These are phyloP conservation scores for Microchirus variegatus DNA, from an alignment of 2,797 vertebrate genomes.

Conservation along the genomic window DNA sequence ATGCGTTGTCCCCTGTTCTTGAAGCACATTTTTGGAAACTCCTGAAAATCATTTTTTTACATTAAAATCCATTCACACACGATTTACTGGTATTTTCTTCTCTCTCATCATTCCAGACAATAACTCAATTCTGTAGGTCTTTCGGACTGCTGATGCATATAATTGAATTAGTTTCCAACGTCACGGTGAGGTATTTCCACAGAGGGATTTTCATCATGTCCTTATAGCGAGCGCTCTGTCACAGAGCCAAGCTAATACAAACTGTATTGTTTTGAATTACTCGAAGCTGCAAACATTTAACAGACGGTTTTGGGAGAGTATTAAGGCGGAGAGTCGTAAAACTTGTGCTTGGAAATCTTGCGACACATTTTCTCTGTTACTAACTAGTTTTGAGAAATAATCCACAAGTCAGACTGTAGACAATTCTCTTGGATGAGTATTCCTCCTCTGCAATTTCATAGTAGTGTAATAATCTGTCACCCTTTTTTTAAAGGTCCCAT, in stretches of 20 bases:
- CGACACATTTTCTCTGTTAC: constrained; percentile 13
- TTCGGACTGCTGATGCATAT: constrained; percentile 75
- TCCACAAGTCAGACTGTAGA: background rate
- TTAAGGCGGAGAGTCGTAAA: constrained; percentile 25
- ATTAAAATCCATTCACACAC: constrained; percentile 65
- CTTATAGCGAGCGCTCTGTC: constrained; percentile 51
- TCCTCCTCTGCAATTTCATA: too few relatives aligned
- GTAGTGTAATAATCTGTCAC: too few relatives aligned
- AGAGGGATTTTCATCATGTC: constrained; percentile 63
- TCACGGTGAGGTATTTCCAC: constrained; percentile 69
- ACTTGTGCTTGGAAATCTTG: constrained; percentile 27
- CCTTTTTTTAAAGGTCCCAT: too few relatives aligned
- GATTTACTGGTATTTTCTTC: constrained; percentile 65
- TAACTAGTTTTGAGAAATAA: constrained; percentile 7
- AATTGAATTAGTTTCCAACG: constrained; percentile 77
- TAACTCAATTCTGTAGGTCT: constrained; percentile 72
- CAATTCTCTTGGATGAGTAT: constrained; percentile 8
- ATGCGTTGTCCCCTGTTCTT: constrained; percentile 43
- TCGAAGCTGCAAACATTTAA: constrained; percentile 44
- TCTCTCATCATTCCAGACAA: constrained; percentile 67
- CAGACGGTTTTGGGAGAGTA: constrained; percentile 26
- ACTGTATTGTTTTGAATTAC: constrained; percentile 58
- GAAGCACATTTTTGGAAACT: constrained; percentile 51
- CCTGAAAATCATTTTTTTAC: constrained; percentile 56
- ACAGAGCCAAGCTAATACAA: constrained; percentile 51